Evolutionary conservation across 2,888 invertebrate genomes (phyloP), one percentile per base, ranked within the genome.

Genomic region (Carabus problematicus): DNA sequence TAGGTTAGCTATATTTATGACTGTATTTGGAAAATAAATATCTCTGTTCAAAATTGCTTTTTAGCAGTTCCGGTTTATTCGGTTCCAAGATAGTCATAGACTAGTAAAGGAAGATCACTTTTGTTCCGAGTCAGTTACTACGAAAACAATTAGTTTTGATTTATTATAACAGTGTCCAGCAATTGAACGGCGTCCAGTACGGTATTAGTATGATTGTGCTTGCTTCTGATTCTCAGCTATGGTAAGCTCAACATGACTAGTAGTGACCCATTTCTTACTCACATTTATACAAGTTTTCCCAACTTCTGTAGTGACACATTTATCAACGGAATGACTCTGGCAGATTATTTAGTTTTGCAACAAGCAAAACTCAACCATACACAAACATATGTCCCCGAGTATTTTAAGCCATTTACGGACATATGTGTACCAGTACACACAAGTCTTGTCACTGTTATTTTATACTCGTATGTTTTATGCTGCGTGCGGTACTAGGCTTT

Each of bases 121-220:
- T 61, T 61, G 61, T 45, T 61, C 40, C 61, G 49, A 61, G 19
- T 49, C 61, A 61, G 61, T 61, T 61, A 61, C 19, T 47, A 61
- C 19, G 49, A 61, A 61, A 61, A 61, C 61, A 61, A 61, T 61
- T 61, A 61, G 60, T 61, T 61, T 47, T 61, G 61, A 61, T 61
- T 61, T 61, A 61, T 61, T 49, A 14, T 9, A 61, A 61, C 49
- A 61, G 40, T 61, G 61, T 39, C 40, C 45, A 61, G 49, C 49
- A 61, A 61, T 61, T 49, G 47, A 49, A 39, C 47, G 47, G 29
- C 9, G 19, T 18, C 7, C 19, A 29, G 18, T 11, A 60, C 43
- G 45, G 12, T 60, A 19, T 12, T 39, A 61, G 45, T 61, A 61
- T 61, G 49, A 7, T 29, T 12, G 61, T 7, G 12, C 49, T 61